phyloP scores from a whole-genome alignment of 1,140 invertebrate genomes.

The Daktulosphaira vitifoliae region DNA sequence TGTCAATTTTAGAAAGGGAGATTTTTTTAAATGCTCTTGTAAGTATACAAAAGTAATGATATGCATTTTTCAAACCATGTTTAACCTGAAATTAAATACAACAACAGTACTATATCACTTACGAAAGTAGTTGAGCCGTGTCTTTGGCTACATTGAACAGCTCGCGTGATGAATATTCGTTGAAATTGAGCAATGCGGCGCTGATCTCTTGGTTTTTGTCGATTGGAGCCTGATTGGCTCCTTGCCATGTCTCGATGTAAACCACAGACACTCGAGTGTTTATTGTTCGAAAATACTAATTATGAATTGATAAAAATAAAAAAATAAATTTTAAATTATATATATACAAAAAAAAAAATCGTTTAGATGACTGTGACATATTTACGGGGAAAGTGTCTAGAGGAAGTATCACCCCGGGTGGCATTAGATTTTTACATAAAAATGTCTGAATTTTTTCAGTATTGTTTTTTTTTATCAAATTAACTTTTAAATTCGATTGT shows the following conservation, averaged over 20 bases:
- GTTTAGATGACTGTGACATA: no score
- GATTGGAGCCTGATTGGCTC: constrained; percentile 71
- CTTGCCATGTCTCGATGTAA: constrained; percentile 93
- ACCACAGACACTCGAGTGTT: constrained; percentile 88
- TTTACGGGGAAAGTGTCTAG: no score
- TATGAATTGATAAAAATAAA: constrained; percentile 40
- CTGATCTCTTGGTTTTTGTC: constrained; percentile 75
- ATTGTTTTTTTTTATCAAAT: no score
- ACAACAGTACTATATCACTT: no score
- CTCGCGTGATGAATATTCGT: constrained; percentile 75
- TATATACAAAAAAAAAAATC: not conserved
- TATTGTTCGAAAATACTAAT: constrained; percentile 85
- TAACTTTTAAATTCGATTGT: no score
- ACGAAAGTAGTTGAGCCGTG: constrained; percentile 86
- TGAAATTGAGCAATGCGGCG: constrained; percentile 76
- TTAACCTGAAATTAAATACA: no score
- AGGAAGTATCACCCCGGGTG: no score
- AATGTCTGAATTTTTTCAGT: no score
- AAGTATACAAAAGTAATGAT: no score
- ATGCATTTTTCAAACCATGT: no score
- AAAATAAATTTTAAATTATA: not conserved
- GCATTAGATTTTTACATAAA: no score
- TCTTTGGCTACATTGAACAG: constrained; percentile 76
- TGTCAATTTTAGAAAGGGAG: not conserved
- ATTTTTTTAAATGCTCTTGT: not conserved